These are phyloP conservation scores for Brotula barbata DNA, from an alignment of 2,797 vertebrate species.

Conservation along the genomic window DNA sequence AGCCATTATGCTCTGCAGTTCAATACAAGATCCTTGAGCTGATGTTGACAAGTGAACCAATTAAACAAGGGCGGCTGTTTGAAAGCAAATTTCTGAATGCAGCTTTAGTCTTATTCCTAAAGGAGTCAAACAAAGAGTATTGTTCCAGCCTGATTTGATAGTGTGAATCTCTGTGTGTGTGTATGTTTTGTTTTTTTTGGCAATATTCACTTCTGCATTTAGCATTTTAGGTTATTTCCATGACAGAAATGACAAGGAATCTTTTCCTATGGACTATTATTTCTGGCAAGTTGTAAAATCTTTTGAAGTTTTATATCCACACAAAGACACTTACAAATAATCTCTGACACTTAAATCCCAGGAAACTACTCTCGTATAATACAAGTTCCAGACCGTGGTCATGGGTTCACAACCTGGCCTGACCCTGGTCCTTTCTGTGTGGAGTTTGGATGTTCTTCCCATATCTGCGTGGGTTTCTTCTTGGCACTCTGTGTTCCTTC, in stretches of 20 bases:
- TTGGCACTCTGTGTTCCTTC: too few relatives aligned
- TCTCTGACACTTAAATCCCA: background rate
- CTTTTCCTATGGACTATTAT: background rate
- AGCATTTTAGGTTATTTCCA: background rate
- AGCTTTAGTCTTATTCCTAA: conserved; percentile 8
- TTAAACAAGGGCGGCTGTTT: conserved; percentile 11
- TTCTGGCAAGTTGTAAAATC: background rate
- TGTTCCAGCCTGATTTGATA: background rate
- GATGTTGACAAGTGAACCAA: conserved; percentile 39
- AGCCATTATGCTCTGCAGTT: conserved; percentile 20
- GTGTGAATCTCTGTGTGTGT: background rate
- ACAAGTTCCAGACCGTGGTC: conserved; percentile 8
- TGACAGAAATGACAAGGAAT: too few relatives aligned
- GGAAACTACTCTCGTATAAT: conserved; percentile 13
- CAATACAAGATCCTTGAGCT: conserved; percentile 38
- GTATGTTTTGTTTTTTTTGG: background rate
- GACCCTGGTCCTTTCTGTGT: too few relatives aligned
- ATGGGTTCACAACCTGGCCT: background rate
- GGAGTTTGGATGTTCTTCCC: too few relatives aligned
- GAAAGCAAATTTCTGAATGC: conserved; percentile 13
- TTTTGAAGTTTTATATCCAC: conserved; percentile 9
- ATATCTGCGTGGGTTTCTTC: too few relatives aligned
- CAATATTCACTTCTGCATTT: conserved; percentile 4
- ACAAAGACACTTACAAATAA: background rate
- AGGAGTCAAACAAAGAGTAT: conserved; percentile 2